Evolutionary conservation across 2,797 vertebrate species (phyloP), one percentile per base, ranked within the genome.

Genomic region (Labroides dimidiatus): DNA sequence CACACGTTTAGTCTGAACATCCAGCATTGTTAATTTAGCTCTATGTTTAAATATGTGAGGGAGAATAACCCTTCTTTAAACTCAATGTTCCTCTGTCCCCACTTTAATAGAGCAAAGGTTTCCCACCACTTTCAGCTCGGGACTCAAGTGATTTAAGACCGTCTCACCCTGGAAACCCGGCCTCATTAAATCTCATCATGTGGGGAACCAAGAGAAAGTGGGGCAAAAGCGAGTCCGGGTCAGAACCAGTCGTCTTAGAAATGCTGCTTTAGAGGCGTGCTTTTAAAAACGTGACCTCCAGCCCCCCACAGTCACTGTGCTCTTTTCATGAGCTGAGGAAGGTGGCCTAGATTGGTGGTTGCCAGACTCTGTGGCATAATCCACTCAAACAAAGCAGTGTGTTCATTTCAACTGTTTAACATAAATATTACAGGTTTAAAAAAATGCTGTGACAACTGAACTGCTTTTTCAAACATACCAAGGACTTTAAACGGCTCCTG

Each of bases 161-260:
- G 39, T 47, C 44, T 84, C 73, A 72, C 78, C 71, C 41, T 50
- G 65, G 75, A 78, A 84, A 84, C 80, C 58, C 51, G 23, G 33
- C 58, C 71, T 79, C 61, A 85, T 79, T 86, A 76, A 88, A 77
- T 64, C 58, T 53, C 37, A 6, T 63, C 51, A 65, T 44, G 66
- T 41, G 42, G 69, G 53, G 55, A 57, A 27, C 49, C 51, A 24
- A 14, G 50, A 52, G 53, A 64, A 79, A 78, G 23, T 63, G 44
- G 64, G 55, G 7, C 33, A 69, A n/a, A 33, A 50, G 58, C 49
- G 43, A 63, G 65, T 62, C 52, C 59, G 36, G 43, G 54, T 64
- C 47, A 48, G 45, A 70, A 61, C 17, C 50, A 45, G 9, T 39
- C 20, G 16, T 54, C 59, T 65, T 33, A 39, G 13, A 51, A 66